These are phyloP conservation scores for Hypomecis atomaria DNA, from an alignment of 2,888 invertebrate genomes.

Conservation along the genomic window DNA sequence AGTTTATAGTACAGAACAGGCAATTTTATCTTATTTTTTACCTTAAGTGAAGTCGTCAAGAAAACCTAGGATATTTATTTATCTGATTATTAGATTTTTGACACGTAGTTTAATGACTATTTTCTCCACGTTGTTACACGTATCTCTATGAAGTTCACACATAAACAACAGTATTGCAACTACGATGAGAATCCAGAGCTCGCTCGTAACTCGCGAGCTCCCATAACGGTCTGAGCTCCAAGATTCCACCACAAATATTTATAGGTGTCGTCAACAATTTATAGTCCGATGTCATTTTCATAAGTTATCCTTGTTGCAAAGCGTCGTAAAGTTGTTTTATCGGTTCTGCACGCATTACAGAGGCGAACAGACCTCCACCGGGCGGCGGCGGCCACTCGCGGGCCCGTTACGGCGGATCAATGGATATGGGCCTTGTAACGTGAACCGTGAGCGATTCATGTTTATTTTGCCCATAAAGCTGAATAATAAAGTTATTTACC, in stretches of 20 bases:
- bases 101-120: too few relatives aligned
- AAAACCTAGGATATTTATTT: too few relatives aligned
- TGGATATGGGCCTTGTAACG: constrained; percentile 12
- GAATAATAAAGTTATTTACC: constrained; percentile 22
- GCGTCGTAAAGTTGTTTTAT: constrained; percentile 8
- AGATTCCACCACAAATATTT: background rate
- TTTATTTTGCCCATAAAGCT: constrained; percentile 18
- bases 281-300: constrained; percentile 6
- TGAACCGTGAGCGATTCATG: constrained; percentile 17
- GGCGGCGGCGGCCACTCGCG: constrained; percentile 6
- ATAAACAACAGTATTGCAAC: too few relatives aligned
- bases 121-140: too few relatives aligned
- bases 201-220: too few relatives aligned
- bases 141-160: too few relatives aligned
- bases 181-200: too few relatives aligned
- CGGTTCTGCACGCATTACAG: constrained; percentile 1
- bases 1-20: too few relatives aligned
- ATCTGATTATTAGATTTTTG: too few relatives aligned
- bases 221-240: too few relatives aligned
- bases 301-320: constrained; percentile 7
- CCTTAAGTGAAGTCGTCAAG: too few relatives aligned
- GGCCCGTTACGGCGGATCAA: constrained; percentile 18
- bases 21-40: too few relatives aligned
- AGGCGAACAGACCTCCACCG: background rate
- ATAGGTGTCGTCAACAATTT: background rate